phyloP scores from a whole-genome alignment of 2,113 vertebrate genomes.

The Pangasianodon gigas region DNA sequence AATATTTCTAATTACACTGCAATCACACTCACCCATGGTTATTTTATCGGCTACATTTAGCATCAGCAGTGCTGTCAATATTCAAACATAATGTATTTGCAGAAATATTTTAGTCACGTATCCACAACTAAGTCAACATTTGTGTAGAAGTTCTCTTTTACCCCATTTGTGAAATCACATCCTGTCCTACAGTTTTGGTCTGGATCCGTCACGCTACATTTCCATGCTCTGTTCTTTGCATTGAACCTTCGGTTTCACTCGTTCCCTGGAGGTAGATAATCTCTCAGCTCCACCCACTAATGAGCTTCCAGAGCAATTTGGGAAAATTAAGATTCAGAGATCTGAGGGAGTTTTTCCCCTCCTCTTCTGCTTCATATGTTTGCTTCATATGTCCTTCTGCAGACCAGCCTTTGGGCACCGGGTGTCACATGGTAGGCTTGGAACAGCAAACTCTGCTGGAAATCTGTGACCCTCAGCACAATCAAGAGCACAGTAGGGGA shows the following conservation, averaged over 20 bases:
- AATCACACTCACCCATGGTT: not conserved
- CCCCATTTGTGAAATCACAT: not conserved
- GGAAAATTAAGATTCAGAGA: slow-evolving; percentile 34
- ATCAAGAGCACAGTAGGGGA: slow-evolving; percentile 44
- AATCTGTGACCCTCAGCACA: slow-evolving; percentile 11
- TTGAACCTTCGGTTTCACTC: not conserved
- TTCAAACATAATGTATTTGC: not conserved
- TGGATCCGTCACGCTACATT: slow-evolving; percentile 19
- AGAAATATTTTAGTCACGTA: slow-evolving; percentile 17
- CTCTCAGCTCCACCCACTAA: slow-evolving; percentile 39
- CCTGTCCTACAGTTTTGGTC: not conserved
- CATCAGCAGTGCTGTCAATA: not conserved
- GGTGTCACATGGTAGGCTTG: not conserved
- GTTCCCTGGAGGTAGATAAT: slow-evolving; percentile 32
- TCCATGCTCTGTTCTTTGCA: not conserved
- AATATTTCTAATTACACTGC: not conserved
- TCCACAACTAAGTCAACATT: slow-evolving; percentile 4
- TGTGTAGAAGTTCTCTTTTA: not conserved
- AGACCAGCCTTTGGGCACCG: not conserved
- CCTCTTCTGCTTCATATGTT: slow-evolving; percentile 19
- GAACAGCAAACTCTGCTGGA: slow-evolving; percentile 39
- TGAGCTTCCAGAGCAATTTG: slow-evolving; percentile 27
- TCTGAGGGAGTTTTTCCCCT: not conserved
- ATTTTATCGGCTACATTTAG: slow-evolving; percentile 27
- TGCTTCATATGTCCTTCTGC: slow-evolving; percentile 13